These are phyloP conservation scores for Enteromius treurensis DNA, from an alignment of 2,797 vertebrate species.

Conservation along the genomic window DNA sequence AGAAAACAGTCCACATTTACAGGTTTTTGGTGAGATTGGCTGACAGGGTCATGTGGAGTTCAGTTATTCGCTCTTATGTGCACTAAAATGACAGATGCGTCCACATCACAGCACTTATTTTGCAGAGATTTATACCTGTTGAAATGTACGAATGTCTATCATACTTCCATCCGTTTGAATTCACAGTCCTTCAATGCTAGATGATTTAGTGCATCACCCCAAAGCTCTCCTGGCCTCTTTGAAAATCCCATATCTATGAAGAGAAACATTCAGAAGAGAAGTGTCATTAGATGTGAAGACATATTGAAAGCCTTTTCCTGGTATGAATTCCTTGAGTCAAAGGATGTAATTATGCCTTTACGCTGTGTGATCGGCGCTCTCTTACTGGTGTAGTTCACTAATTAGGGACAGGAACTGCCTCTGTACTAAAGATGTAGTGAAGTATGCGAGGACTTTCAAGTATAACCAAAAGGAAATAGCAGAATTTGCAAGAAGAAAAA, in stretches of 20 bases:
- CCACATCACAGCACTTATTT: slow-evolving; percentile 24
- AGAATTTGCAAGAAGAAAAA: background rate
- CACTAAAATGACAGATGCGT: background rate
- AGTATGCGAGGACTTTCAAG: background rate
- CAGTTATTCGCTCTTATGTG: slow-evolving; percentile 34
- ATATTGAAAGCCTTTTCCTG: slow-evolving; percentile 12
- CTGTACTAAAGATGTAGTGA: slow-evolving; percentile 11
- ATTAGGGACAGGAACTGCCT: background rate
- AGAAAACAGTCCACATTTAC: slow-evolving; percentile 28
- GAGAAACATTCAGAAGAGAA: slow-evolving; percentile 25
- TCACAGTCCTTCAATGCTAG: slow-evolving; percentile 24
- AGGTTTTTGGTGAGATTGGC: slow-evolving; percentile 8
- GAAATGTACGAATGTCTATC: slow-evolving; percentile 23
- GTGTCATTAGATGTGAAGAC: slow-evolving; percentile 19
- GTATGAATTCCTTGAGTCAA: background rate
- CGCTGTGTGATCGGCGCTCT: background rate
- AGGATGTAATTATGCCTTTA: background rate
- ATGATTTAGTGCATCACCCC: slow-evolving; percentile 3
- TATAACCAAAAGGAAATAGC: slow-evolving; percentile 1
- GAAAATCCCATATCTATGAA: slow-evolving; percentile 17
- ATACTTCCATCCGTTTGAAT: slow-evolving; percentile 25
- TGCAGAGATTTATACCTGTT: slow-evolving; percentile 43
- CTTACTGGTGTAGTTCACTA: slow-evolving; percentile 3
- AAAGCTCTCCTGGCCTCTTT: background rate
- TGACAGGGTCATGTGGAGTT: slow-evolving; percentile 67